These are phyloP conservation scores for Scortum barcoo DNA, from an alignment of 2,113 vertebrate species.

Conservation along the genomic window DNA sequence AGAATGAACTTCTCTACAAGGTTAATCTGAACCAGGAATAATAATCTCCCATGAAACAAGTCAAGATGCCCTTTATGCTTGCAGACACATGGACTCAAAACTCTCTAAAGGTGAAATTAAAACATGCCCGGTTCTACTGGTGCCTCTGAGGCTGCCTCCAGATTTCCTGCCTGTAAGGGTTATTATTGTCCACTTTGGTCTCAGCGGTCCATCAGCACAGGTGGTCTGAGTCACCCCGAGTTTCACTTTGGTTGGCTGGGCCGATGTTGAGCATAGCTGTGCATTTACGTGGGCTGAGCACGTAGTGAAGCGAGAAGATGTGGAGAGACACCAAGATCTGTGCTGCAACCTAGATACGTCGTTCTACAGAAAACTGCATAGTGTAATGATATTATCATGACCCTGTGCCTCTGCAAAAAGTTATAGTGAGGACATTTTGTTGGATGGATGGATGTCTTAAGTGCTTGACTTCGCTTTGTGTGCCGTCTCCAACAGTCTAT, in stretches of 20 bases:
- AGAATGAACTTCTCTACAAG: background rate
- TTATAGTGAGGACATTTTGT: background rate
- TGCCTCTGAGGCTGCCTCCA: background rate
- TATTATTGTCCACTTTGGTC: background rate
- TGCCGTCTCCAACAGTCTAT: too few species aligned
- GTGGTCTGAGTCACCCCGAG: constrained; percentile 43
- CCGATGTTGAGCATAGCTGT: constrained; percentile 59
- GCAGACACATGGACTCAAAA: background rate
- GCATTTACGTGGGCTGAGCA: constrained; percentile 50
- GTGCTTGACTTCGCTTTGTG: background rate
- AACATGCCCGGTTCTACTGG: background rate
- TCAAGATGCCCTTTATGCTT: background rate
- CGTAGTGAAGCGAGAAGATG: constrained; percentile 37
- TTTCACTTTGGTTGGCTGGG: constrained; percentile 35
- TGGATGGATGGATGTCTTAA: background rate
- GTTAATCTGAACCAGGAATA: background rate
- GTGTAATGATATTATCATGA: background rate
- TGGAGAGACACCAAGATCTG: constrained; percentile 8
- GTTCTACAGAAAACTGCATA: background rate
- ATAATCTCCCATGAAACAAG: background rate
- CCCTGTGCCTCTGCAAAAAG: background rate
- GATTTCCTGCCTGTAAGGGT: background rate
- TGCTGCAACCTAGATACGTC: background rate
- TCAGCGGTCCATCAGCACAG: constrained; percentile 35
- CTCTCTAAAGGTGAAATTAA: constrained; percentile 20